Evolutionary conservation across 2,113 vertebrate genomes (phyloP).

Genomic region (Rhinoderma darwinii): DNA sequence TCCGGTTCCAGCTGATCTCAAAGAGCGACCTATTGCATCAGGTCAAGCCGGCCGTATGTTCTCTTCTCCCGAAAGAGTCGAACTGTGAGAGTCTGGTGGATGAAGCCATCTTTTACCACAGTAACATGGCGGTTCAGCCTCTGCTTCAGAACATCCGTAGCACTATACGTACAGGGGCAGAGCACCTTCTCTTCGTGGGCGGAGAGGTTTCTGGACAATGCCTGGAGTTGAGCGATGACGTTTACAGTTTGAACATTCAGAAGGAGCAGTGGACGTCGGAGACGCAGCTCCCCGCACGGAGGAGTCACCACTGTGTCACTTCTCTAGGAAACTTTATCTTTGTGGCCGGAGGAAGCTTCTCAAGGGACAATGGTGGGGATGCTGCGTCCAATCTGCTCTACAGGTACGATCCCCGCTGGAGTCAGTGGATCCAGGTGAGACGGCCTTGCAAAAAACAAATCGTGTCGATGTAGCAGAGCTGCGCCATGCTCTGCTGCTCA

Average conservation of each 20-base stretch:
- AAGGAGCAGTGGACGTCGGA: constrained; percentile 84
- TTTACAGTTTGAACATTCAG: constrained; percentile 81
- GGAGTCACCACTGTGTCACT: constrained; percentile 90
- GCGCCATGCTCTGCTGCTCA: background rate
- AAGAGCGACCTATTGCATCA: constrained; percentile 79
- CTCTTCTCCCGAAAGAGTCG: constrained; percentile 81
- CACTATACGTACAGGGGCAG: constrained; percentile 74
- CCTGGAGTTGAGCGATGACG: constrained; percentile 89
- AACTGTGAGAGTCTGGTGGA: constrained; percentile 84
- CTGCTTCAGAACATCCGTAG: constrained; percentile 85
- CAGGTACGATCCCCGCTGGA: constrained; percentile 93
- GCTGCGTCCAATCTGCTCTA: constrained; percentile 91
- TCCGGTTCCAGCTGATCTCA: constrained; percentile 88
- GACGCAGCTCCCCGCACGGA: constrained; percentile 82
- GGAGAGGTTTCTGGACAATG: constrained; percentile 91
- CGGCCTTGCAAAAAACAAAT: constrained; percentile 58
- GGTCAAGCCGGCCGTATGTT: constrained; percentile 80
- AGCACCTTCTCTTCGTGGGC: constrained; percentile 87
- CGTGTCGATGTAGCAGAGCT: background rate
- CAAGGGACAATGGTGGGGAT: constrained; percentile 88
- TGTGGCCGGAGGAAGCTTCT: constrained; percentile 89
- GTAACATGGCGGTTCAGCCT: constrained; percentile 80
- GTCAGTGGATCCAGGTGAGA: constrained; percentile 93
- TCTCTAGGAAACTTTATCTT: constrained; percentile 93
- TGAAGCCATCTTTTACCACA: constrained; percentile 86